These are phyloP conservation scores for Drosophila cracens DNA, from an alignment of 2,888 invertebrate species.

Conservation along the genomic window DNA sequence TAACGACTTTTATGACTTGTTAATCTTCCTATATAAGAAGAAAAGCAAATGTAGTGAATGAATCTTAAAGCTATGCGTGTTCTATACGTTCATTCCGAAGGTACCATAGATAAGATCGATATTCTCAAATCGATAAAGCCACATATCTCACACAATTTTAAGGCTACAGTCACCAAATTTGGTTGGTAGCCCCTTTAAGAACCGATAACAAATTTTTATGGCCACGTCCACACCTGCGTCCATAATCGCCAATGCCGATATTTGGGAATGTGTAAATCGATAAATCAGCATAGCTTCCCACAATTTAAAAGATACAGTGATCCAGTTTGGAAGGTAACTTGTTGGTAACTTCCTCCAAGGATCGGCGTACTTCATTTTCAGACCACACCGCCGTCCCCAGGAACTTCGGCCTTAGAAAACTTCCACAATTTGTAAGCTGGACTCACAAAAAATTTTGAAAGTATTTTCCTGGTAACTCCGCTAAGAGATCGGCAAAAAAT, in stretches of 20 bases:
- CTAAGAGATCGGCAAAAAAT: neutral
- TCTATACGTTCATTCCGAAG: neutral
- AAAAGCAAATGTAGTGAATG: neutral
- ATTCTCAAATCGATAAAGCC: no score
- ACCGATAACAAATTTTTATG: neutral
- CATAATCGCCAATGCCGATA: no score
- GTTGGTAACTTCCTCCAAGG: no score
- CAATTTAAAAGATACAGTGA: no score
- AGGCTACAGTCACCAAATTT: no score
- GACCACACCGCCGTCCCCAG: neutral
- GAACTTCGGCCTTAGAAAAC: no score
- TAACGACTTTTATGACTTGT: constrained; percentile 4
- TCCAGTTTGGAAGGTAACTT: no score
- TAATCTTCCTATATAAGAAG: constrained; percentile 8
- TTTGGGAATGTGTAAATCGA: neutral
- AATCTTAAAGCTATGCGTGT: neutral
- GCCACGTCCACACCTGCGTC: neutral
- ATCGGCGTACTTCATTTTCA: neutral
- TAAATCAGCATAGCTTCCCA: neutral
- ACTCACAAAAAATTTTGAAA: neutral
- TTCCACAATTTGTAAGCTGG: neutral
- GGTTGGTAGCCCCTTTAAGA: neutral
- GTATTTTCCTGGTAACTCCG: neutral
- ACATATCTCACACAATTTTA: no score
- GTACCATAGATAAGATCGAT: no score